A percentile compares a stretch with the other conserved stretches of the same genome.
Conservation (phyloP, 2,113 vertebrate genomes). For the Carettochelys insculpta region DNA sequence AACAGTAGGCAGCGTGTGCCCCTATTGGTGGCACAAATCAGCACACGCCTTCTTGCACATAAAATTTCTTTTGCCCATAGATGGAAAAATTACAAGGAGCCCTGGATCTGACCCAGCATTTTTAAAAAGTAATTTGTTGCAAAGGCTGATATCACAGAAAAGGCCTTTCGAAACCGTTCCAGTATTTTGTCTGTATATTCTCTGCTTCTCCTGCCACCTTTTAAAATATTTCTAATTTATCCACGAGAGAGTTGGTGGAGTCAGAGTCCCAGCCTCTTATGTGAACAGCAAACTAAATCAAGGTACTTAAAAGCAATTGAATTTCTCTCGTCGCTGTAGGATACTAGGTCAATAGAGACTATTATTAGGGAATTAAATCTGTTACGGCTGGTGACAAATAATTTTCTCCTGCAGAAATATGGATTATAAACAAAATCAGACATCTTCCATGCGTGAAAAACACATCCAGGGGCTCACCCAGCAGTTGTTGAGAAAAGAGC, state of each 20-base stretch:
- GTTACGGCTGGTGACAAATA: constrained; percentile 24
- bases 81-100: too few relatives aligned
- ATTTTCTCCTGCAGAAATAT: background rate
- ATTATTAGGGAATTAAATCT: constrained; percentile 33
- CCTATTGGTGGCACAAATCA: too few relatives aligned
- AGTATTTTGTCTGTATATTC: background rate
- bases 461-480: background rate
- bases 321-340: constrained; percentile 28
- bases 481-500: fast-evolving
- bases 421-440: background rate
- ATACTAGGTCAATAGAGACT: constrained; percentile 20
- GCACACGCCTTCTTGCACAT: too few relatives aligned
- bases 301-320: constrained; percentile 53
- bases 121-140: background rate
- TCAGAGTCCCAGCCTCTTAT: background rate
- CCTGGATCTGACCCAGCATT: background rate
- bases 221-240: fast-evolving
- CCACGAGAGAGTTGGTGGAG: background rate
- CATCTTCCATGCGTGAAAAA: background rate
- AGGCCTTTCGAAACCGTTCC: background rate
- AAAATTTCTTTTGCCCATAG: too few relatives aligned
- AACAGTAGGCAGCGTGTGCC: too few relatives aligned
- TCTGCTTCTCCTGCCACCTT: background rate
- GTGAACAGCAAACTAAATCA: background rate
- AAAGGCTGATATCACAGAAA: background rate